These are phyloP conservation scores for Eueremaeus valkanovi DNA, from an alignment of 2,888 invertebrate genomes.

Conservation along the genomic window DNA sequence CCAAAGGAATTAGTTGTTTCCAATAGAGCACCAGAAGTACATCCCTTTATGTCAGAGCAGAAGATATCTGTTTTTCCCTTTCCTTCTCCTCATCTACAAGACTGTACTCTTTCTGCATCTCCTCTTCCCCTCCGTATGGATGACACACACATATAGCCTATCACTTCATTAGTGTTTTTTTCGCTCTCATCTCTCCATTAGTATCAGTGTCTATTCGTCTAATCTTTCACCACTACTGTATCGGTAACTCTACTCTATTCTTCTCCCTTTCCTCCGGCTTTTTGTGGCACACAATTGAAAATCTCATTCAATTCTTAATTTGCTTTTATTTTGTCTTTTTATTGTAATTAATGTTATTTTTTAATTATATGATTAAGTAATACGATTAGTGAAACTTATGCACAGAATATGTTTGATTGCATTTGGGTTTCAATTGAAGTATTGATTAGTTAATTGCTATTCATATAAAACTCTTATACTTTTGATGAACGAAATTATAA, in stretches of 20 bases:
- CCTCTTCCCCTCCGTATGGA: not conserved
- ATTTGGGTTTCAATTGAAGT: not conserved
- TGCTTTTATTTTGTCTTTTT: not conserved
- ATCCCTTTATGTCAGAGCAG: not conserved
- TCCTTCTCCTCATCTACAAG: not conserved
- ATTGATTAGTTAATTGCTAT: not conserved
- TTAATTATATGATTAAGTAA: not conserved
- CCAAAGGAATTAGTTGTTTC: not conserved
- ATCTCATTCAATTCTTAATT: not conserved
- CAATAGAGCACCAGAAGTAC: not conserved
- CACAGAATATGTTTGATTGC: not conserved
- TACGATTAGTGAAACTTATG: not conserved
- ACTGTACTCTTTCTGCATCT: not conserved
- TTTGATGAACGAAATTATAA: not conserved
- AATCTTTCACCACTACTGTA: not conserved
- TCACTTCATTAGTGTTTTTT: conserved; percentile 26
- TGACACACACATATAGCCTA: conserved; percentile 16
- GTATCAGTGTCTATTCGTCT: not conserved
- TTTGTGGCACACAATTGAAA: not conserved
- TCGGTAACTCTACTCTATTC: not conserved
- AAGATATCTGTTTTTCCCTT: conserved; percentile 24
- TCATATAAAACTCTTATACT: no score
- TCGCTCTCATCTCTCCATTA: conserved; percentile 4
- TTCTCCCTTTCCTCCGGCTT: no score
- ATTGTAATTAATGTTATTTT: conserved; percentile 5